Conservation (phyloP, 2,888 invertebrate genomes). For the Hyalella azteca region DNA sequence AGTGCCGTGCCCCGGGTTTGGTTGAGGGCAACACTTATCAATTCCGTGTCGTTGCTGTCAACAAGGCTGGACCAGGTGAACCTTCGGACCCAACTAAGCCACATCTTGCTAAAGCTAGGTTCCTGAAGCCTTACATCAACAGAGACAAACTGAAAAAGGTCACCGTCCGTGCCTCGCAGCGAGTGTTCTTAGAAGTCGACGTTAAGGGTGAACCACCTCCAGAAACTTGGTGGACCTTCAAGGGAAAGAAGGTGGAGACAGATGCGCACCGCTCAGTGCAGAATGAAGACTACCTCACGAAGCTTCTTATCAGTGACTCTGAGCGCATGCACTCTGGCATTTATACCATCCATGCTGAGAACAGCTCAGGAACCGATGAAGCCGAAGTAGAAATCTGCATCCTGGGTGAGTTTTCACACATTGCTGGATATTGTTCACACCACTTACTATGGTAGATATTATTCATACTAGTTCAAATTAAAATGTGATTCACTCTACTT, state of each 20-base stretch:
- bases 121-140: slow-evolving; percentile 90
- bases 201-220: slow-evolving; percentile 96
- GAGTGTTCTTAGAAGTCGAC: slow-evolving; percentile 87
- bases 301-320: slow-evolving; percentile 79
- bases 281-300: slow-evolving; percentile 90
- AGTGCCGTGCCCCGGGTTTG: slow-evolving; percentile 82
- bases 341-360: slow-evolving; percentile 90
- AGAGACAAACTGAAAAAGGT: slow-evolving; percentile 89
- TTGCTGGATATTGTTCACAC: no score
- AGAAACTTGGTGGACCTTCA: slow-evolving; percentile 80
- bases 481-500: no score
- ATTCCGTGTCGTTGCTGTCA: slow-evolving; percentile 92
- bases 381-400: slow-evolving; percentile 91
- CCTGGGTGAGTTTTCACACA: slow-evolving; percentile 69
- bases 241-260: slow-evolving; percentile 65
- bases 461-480: no score
- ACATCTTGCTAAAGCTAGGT: slow-evolving; percentile 71
- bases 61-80: slow-evolving; percentile 83
- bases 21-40: slow-evolving; percentile 92
- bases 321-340: slow-evolving; percentile 85
- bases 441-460: no score
- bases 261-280: slow-evolving; percentile 53
- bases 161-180: slow-evolving; percentile 83
- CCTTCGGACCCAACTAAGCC: slow-evolving; percentile 61
- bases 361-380: slow-evolving; percentile 90